Base-by-base conservation (phyloP, 2,888 invertebrate genomes). In the Mesorhabditis spiculigera region DNA sequence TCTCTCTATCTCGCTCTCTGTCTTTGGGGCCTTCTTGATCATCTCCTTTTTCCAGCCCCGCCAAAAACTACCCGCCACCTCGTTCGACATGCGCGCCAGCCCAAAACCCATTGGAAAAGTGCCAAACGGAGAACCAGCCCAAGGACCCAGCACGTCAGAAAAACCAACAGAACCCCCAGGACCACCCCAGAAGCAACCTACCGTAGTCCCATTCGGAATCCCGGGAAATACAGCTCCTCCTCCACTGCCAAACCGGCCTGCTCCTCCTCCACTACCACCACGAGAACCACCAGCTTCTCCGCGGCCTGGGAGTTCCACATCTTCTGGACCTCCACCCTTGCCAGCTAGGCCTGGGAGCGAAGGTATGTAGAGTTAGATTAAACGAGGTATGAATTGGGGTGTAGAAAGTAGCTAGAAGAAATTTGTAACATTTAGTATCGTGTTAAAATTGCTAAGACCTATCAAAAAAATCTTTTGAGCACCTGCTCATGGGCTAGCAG, bases 1-100 rank as follows among this genome's bases (percentile, higher is more conserved):
- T n/a, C 28, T 28, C 28, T 28, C 1, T 28, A 1, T 28, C 28
- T 28, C 1, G 28, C 28, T 28, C 28, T 28, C 28, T 28, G 28
- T 28, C 28, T 28, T 28, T 69, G 1, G 28, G 28, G 28, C 28
- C 3, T 28, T 28, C 28, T 28, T 28, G 28, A 28, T 28, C 28
- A 28, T 28, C 28, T 28, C 28, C 28, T 13, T 50, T 50, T n/a
- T 50, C n/a, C 58, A 50, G 58, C 58, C 58, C 3, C 58, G 58
- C 58, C 58, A 50, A 41, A 77, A 75, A 45, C 73, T 81, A 6
- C 81, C 78, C 2, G 77, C 79, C 3, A 75, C 76, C 1, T 68
- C 74, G 5, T 74, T 78, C 61, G 79, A 78, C 63, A 71, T 74
- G 41, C 65, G 80, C 5, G 75, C 78, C 4, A 75, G 75, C 5